A percentile compares a stretch with the other conserved stretches of the same genome.
phyloP scores from a whole-genome alignment of 2,113 vertebrate genomes.

The Polypterus senegalus region DNA sequence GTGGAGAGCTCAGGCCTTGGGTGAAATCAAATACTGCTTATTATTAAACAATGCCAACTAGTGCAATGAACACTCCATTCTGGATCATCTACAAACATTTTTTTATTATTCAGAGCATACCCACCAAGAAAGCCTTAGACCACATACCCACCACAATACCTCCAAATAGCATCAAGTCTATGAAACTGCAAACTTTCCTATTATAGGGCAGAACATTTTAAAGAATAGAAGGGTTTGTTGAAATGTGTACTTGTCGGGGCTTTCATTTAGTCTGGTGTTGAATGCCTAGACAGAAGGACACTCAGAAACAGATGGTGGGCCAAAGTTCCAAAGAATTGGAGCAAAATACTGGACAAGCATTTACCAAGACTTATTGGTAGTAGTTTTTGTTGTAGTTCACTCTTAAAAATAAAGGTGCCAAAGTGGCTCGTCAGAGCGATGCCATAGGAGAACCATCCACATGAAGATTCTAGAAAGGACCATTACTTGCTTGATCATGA shows the following conservation, averaged over 20 bases:
- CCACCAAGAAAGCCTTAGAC: neutral
- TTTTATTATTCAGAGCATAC: neutral
- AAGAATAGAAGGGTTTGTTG: neutral
- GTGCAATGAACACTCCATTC: neutral
- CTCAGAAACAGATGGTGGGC: neutral
- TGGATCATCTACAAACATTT: too few species aligned
- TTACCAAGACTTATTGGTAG: too few species aligned
- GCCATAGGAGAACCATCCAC: too few species aligned
- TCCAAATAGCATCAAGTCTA: neutral
- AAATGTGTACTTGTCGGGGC: neutral
- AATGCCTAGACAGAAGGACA: neutral
- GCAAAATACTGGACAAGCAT: too few species aligned
- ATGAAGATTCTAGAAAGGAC: too few species aligned
- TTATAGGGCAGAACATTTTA: too few species aligned
- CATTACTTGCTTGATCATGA: too few species aligned
- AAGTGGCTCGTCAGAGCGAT: too few species aligned
- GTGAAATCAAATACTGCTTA: neutral
- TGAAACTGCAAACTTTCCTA: too few species aligned
- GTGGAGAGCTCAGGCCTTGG: slow-evolving; percentile 83
- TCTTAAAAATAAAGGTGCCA: too few species aligned
- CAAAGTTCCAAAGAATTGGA: too few species aligned
- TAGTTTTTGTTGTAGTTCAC: too few species aligned
- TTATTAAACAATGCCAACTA: neutral
- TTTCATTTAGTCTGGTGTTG: neutral
- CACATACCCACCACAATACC: neutral